Conservation (phyloP, 2,888 invertebrate genomes). For the Aleiodes testaceus region DNA sequence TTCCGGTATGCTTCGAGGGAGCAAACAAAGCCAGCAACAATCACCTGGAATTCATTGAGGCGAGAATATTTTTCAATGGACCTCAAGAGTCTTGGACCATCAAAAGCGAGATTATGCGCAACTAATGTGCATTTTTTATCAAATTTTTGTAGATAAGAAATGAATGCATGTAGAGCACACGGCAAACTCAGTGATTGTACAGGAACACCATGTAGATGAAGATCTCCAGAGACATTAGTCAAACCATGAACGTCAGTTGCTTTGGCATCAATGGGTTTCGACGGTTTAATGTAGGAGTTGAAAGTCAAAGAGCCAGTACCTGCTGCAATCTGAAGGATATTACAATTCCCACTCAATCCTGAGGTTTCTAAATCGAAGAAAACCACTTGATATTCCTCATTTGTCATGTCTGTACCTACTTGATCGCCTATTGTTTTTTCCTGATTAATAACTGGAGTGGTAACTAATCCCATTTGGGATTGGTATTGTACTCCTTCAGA, state of each 20-base stretch:
- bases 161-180: slow-evolving; percentile 36
- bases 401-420: not conserved
- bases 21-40: slow-evolving; percentile 23
- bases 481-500: slow-evolving; percentile 48
- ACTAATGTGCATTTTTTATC: slow-evolving; percentile 42
- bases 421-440: not conserved
- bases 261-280: slow-evolving; percentile 39
- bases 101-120: slow-evolving; percentile 47
- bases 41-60: slow-evolving; percentile 35
- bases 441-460: slow-evolving; percentile 16
- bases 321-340: slow-evolving; percentile 54
- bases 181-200: slow-evolving; percentile 30
- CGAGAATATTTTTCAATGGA: slow-evolving; percentile 35
- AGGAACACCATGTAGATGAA: slow-evolving; percentile 45
- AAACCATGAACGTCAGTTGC: slow-evolving; percentile 47
- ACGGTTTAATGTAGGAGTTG: slow-evolving; percentile 49
- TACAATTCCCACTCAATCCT: slow-evolving; percentile 43
- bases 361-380: slow-evolving; percentile 56
- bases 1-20: slow-evolving; percentile 8
- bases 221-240: slow-evolving; percentile 39
- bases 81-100: slow-evolving; percentile 41
- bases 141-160: slow-evolving; percentile 30
- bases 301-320: slow-evolving; percentile 44
- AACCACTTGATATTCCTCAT: slow-evolving; percentile 44
- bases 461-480: slow-evolving; percentile 47